A percentile compares a stretch with the other conserved stretches of the same genome.
These are phyloP conservation scores for Platichthys stellatus DNA, from an alignment of 2,113 vertebrate genomes.

Conservation along the genomic window DNA sequence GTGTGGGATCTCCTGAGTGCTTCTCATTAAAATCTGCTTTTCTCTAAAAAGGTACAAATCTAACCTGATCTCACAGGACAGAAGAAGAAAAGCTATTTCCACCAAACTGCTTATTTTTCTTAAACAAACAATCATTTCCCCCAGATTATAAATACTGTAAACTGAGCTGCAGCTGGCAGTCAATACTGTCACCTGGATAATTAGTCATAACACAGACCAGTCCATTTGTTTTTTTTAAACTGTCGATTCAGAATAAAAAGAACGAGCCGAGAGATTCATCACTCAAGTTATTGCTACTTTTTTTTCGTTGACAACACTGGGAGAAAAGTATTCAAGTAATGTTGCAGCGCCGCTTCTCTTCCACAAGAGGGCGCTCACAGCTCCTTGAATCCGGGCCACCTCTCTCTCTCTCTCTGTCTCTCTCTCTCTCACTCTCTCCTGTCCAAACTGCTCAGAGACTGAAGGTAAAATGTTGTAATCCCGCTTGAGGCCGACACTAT, in stretches of 20 bases:
- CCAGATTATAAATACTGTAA: slow-evolving; percentile 71
- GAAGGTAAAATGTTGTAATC: slow-evolving; percentile 3
- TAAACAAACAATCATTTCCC: slow-evolving; percentile 14
- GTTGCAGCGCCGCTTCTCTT: slow-evolving; percentile 63
- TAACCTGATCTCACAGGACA: not conserved
- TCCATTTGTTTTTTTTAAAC: slow-evolving; percentile 13
- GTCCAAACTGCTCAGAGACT: slow-evolving; percentile 1
- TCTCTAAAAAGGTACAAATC: not conserved
- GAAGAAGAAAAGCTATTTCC: not conserved
- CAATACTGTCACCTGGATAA: slow-evolving; percentile 67
- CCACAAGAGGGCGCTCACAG: slow-evolving; percentile 76
- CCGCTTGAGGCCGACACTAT: slow-evolving; percentile 8
- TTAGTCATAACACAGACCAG: slow-evolving; percentile 26
- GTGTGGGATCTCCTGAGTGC: too few relatives aligned
- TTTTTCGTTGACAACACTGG: slow-evolving; percentile 24
- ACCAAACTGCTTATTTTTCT: not conserved
- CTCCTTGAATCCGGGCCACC: slow-evolving; percentile 22
- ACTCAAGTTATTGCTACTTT: slow-evolving; percentile 71
- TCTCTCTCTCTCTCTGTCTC: not conserved
- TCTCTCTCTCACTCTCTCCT: not conserved
- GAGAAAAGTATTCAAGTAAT: slow-evolving; percentile 79
- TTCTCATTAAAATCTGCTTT: slow-evolving; percentile 5
- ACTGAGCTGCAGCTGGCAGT: slow-evolving; percentile 68
- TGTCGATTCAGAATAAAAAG: slow-evolving; percentile 3
- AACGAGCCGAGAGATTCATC: slow-evolving; percentile 45